Conservation (phyloP, 2,888 invertebrate genomes). For the Melieria crassipennis region DNA sequence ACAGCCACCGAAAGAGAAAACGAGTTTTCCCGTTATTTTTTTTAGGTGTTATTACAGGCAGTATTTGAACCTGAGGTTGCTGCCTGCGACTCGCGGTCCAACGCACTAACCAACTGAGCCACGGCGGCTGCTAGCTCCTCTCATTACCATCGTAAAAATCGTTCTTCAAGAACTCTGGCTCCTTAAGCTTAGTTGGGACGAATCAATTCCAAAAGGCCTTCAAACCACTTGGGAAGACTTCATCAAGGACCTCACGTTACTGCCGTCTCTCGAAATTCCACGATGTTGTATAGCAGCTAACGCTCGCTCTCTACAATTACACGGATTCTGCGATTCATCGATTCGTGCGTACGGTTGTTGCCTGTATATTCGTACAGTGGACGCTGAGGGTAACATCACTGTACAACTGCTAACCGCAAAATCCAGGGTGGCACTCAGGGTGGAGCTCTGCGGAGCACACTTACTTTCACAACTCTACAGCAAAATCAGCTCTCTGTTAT, state of each 20-base stretch:
- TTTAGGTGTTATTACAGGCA: no score
- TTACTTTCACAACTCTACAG: not conserved
- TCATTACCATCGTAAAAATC: no score
- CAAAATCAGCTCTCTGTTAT: not conserved
- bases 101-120: no score
- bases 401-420: conserved; percentile 3
- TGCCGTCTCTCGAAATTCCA: conserved; percentile 12
- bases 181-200: conserved; percentile 24
- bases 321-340: conserved; percentile 37
- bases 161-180: no score
- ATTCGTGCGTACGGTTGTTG: conserved; percentile 32
- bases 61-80: no score
- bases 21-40: no score
- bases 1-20: no score
- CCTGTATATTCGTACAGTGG: conserved; percentile 19
- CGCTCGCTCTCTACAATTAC: conserved; percentile 18
- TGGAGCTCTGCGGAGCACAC: conserved; percentile 15
- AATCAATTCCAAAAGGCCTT: conserved; percentile 28
- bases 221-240: conserved; percentile 3
- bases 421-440: not conserved
- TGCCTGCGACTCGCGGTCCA: no score
- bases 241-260: conserved; percentile 11
- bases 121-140: no score
- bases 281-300: not conserved
- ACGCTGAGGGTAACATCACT: not conserved